Base-by-base conservation (phyloP, 2,113 vertebrate genomes). In the Trichomycterus rosablanca region DNA sequence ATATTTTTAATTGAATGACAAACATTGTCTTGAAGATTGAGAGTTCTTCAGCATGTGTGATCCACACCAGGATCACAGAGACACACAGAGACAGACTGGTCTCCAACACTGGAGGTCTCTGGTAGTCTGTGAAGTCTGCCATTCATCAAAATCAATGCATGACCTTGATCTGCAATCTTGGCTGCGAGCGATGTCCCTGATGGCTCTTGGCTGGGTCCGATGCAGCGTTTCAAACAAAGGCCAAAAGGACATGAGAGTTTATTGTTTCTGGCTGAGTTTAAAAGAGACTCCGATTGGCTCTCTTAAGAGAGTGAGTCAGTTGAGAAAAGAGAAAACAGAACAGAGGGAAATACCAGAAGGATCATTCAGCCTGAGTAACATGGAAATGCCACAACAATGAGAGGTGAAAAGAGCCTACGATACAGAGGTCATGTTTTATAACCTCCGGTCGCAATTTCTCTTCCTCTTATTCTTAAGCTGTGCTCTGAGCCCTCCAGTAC, bases 371-470 rank as follows among this genome's bases (percentile, higher is more conserved):
- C 2, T 1, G 34, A 40, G 5, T 42, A 37, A 58, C 50, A 59
- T 32, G 40, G 35, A 46, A 59, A 61, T 6, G 10, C 37, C 48
- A 54, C 44, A 68, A 66, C 57, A 59, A 48, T 37, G 54, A 51
- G 59, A 5, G 18, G 30, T 46, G 39, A 43, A 40, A 46, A 73
- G 76, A 68, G 64, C 60, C 18, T 0, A 42, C 59, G 64, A 68
- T 72, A 40, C 64, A 54, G 42, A 55, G 73, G 66, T 80, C 72
- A 65, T 32, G 46, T 66, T 64, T 77, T 67, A 78, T 61, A 76
- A 70, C 75, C 71, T 75, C 37, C 37, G 63, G 55, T 42, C 67
- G 66, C 26, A 30, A 40, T 50, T 45, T 10, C 9, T 28, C 37
- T 39, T 22, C n/a, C 9, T 6, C 10, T 3, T 2, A 1, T 61